Percentiles rank a stretch among this genome's conserved stretches.
These are phyloP conservation scores for Pterophyllum scalare DNA, from an alignment of 2,113 vertebrate species.

Conservation along the genomic window DNA sequence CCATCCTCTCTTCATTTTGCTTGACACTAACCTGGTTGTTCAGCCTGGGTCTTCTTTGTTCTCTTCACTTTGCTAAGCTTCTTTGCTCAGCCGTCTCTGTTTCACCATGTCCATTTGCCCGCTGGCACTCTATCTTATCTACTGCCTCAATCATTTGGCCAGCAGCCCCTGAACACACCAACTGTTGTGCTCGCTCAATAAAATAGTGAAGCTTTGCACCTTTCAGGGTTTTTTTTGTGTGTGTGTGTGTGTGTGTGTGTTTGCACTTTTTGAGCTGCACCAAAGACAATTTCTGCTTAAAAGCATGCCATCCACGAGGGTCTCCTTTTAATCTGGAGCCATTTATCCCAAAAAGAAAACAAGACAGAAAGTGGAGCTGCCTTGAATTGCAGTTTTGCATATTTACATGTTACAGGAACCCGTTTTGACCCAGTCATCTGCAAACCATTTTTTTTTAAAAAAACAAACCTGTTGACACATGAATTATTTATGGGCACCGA, in stretches of 20 bases:
- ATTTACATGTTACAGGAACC: constrained; percentile 15
- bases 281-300: constrained; percentile 33
- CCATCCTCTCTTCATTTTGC: constrained; percentile 33
- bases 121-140: constrained; percentile 71
- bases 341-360: constrained; percentile 20
- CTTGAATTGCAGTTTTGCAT: constrained; percentile 24
- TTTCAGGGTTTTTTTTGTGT: constrained; percentile 28
- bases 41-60: constrained; percentile 61
- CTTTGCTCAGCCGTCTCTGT: constrained; percentile 64
- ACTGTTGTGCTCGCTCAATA: constrained; percentile 64
- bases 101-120: constrained; percentile 74
- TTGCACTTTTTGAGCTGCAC: constrained; percentile 14
- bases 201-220: constrained; percentile 54
- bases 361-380: constrained; percentile 22
- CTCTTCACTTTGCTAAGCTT: constrained; percentile 59
- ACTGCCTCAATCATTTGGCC: constrained; percentile 72
- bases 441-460: background rate
- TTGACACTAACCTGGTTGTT: constrained; percentile 70
- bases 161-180: constrained; percentile 64
- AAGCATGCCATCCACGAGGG: constrained; percentile 14
- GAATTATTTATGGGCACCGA: constrained; percentile 16
- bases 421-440: constrained; percentile 6
- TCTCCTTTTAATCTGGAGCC: constrained; percentile 27
- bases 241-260: background rate
- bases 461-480: constrained; percentile 30